A percentile compares a stretch with the other conserved stretches of the same genome.
Conservation (phyloP, 2,888 invertebrate genomes). For the Ophion costatus region DNA sequence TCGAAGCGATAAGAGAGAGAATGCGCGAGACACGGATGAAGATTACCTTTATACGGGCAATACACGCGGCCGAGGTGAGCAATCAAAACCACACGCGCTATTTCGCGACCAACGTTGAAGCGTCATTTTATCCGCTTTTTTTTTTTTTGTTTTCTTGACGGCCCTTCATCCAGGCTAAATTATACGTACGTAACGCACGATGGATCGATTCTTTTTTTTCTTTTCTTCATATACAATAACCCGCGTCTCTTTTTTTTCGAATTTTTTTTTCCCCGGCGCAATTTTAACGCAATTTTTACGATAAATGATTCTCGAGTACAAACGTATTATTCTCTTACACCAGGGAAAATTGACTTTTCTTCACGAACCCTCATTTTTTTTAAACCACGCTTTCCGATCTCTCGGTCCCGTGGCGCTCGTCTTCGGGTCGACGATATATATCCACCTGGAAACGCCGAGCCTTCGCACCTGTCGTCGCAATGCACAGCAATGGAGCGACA, state of each 20-base stretch:
- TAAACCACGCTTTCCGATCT: no score
- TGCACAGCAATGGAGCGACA: slow-evolving; percentile 1
- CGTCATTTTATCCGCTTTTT: slow-evolving; percentile 34
- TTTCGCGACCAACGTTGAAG: slow-evolving; percentile 38
- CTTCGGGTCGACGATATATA: no score
- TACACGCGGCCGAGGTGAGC: slow-evolving; percentile 55
- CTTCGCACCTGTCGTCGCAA: no score
- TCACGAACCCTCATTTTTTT: no score
- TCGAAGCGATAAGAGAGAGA: slow-evolving; percentile 44
- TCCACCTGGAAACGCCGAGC: no score
- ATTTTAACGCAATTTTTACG: slow-evolving; percentile 21
- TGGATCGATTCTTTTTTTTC: slow-evolving; percentile 46
- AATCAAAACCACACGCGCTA: slow-evolving; percentile 35
- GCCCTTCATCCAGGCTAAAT: slow-evolving; percentile 39
- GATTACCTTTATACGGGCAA: slow-evolving; percentile 33
- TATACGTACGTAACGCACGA: slow-evolving; percentile 22
- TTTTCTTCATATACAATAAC: slow-evolving; percentile 19
- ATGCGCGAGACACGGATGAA: slow-evolving; percentile 28
- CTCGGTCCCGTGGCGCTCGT: no score
- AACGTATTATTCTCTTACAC: no score
- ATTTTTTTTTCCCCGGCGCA: neutral
- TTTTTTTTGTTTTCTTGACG: slow-evolving; percentile 9
- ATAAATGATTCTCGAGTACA: neutral
- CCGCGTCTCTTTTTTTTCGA: neutral
- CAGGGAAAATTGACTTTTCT: no score